Conservation (phyloP, 2,888 invertebrate genomes). For the Baccha elongata region DNA sequence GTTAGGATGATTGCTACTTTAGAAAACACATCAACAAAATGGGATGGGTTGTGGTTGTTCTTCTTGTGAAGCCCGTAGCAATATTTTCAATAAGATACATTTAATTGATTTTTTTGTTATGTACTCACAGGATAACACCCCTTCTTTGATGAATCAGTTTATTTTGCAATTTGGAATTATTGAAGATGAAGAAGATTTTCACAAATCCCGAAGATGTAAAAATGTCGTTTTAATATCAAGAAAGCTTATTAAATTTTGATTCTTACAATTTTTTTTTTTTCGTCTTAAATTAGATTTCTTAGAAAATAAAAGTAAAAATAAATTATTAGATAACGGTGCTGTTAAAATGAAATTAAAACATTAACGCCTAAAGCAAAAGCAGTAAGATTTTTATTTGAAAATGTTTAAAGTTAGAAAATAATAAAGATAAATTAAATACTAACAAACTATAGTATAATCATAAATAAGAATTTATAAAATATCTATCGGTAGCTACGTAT, state of each 20-base stretch:
- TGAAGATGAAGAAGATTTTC: slow-evolving; percentile 26
- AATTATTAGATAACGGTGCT: slow-evolving; percentile 62
- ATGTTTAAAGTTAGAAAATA: too few species aligned
- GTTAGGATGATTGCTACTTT: slow-evolving; percentile 48
- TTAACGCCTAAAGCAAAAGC: slow-evolving; percentile 52
- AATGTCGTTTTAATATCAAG: slow-evolving; percentile 60
- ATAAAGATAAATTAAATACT: too few species aligned
- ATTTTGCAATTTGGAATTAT: slow-evolving; percentile 32
- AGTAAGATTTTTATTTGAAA: slow-evolving; percentile 52
- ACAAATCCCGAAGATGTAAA: slow-evolving; percentile 14
- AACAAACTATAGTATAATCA: too few species aligned
- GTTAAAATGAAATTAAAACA: slow-evolving; percentile 51
- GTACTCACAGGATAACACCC: slow-evolving; percentile 89
- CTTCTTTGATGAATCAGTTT: slow-evolving; percentile 82
- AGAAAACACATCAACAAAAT: slow-evolving; percentile 48
- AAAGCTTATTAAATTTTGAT: slow-evolving; percentile 46
- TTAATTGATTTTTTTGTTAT: slow-evolving; percentile 73
- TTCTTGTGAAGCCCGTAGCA: slow-evolving; percentile 60
- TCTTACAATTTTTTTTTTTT: slow-evolving; percentile 11
- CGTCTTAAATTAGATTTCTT: slow-evolving; percentile 37
- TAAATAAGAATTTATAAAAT: too few species aligned
- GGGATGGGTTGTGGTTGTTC: slow-evolving; percentile 25
- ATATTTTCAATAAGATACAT: slow-evolving; percentile 50
- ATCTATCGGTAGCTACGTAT: too few species aligned
- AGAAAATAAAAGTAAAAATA: slow-evolving; percentile 30